phyloP scores from a whole-genome alignment of 2,113 vertebrate species.

The Psittacula cyanocephala region DNA sequence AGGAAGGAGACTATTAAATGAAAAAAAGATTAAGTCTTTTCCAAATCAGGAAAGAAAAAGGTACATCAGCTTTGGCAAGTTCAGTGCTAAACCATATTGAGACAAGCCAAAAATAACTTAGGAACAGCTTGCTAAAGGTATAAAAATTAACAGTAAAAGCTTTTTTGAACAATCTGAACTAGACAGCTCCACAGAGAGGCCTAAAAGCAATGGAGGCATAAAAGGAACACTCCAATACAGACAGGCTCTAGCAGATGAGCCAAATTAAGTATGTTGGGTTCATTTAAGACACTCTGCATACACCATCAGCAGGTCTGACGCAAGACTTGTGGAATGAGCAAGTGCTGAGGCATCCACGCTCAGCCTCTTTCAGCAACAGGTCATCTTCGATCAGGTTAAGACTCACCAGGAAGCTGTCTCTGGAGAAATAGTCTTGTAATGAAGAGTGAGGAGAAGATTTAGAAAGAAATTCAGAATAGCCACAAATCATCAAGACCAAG shows the following conservation, averaged over 20 bases:
- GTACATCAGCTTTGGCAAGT: background rate
- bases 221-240: background rate
- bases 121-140: slow-evolving; percentile 7
- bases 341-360: background rate
- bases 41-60: background rate
- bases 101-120: slow-evolving; percentile 5
- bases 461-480: background rate
- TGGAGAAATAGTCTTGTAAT: background rate
- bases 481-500: background rate
- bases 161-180: background rate
- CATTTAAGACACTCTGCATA: background rate
- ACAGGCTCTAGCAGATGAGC: background rate
- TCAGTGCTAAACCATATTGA: background rate
- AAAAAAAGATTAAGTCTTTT: background rate
- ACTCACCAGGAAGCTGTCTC: background rate
- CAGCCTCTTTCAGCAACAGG: background rate
- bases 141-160: background rate
- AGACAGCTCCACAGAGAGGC: background rate
- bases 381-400: background rate
- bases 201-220: background rate
- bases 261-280: background rate
- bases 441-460: background rate
- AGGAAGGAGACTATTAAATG: background rate
- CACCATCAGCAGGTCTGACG: background rate
- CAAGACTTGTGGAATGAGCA: background rate